A percentile compares a stretch with the other conserved stretches of the same genome.
Evolutionary conservation across 2,797 vertebrate genomes (phyloP).

Genomic region (Nyctalus aviator): DNA sequence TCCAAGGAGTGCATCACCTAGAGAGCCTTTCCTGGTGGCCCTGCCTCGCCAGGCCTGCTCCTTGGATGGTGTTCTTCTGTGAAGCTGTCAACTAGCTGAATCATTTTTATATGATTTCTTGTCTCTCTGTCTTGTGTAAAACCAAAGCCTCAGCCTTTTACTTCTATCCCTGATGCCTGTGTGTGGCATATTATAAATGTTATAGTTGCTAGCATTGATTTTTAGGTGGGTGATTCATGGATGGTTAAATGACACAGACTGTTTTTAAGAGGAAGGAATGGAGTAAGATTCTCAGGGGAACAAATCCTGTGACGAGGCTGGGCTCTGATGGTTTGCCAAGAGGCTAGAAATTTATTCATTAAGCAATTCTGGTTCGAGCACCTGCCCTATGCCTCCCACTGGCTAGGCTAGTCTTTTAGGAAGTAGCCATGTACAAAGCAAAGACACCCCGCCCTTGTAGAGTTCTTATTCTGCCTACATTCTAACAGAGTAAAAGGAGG

Average conservation of each 20-base stretch:
- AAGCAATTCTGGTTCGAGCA: slow-evolving; percentile 17
- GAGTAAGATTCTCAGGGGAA: slow-evolving; percentile 27
- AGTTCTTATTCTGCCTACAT: not conserved
- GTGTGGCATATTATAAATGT: not conserved
- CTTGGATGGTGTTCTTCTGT: not conserved
- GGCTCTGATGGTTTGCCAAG: slow-evolving; percentile 23
- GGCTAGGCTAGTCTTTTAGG: not conserved
- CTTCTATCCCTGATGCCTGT: not conserved
- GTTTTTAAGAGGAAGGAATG: slow-evolving; percentile 62
- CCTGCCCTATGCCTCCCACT: not conserved
- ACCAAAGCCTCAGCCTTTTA: not conserved
- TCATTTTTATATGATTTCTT: not conserved
- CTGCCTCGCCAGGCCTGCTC: not conserved
- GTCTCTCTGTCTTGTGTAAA: not conserved
- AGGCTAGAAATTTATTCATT: slow-evolving; percentile 54
- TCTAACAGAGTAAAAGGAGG: not conserved
- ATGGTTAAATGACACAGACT: not conserved
- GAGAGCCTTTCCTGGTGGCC: not conserved
- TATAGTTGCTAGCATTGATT: not conserved
- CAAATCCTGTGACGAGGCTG: not conserved
- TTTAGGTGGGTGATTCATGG: not conserved
- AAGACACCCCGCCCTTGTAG: not conserved
- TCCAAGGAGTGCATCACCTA: not conserved
- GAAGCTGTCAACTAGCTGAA: not conserved
- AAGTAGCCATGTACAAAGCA: not conserved